Evolutionary conservation across 2,797 vertebrate genomes (phyloP).

Genomic region (Sebastes aleutianus): DNA sequence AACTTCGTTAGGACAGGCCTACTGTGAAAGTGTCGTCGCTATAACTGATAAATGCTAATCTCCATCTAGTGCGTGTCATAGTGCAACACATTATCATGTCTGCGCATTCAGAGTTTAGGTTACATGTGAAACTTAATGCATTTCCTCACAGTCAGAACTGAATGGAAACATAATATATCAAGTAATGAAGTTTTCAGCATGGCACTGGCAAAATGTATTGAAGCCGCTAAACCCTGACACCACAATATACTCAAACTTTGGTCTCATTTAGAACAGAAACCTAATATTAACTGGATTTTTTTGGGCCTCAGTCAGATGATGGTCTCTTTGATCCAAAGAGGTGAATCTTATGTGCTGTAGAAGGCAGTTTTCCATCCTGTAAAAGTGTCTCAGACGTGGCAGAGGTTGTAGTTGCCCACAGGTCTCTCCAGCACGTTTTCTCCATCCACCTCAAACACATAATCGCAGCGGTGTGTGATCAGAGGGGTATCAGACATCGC

Average conservation of each 20-base stretch:
- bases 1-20: background rate
- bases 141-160: constrained; percentile 5
- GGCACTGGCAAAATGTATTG: constrained; percentile 50
- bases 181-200: constrained; percentile 38
- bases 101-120: background rate
- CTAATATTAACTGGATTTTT: background rate
- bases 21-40: background rate
- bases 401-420: constrained; percentile 82
- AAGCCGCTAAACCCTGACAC: constrained; percentile 10
- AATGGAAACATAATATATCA: constrained; percentile 12
- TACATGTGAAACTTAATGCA: background rate
- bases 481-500: constrained; percentile 77
- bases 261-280: background rate
- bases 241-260: background rate
- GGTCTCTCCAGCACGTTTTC: constrained; percentile 78
- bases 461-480: constrained; percentile 79
- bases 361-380: constrained; percentile 43
- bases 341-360: background rate
- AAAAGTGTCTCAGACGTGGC: constrained; percentile 79
- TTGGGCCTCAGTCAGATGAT: background rate
- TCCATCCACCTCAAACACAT: constrained; percentile 81
- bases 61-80: background rate
- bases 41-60: background rate
- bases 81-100: background rate
- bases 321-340: background rate